Evolutionary conservation across 92 coral and sea anemone genomes (phyloP).

Genomic region (Zoanthus sociatus): DNA sequence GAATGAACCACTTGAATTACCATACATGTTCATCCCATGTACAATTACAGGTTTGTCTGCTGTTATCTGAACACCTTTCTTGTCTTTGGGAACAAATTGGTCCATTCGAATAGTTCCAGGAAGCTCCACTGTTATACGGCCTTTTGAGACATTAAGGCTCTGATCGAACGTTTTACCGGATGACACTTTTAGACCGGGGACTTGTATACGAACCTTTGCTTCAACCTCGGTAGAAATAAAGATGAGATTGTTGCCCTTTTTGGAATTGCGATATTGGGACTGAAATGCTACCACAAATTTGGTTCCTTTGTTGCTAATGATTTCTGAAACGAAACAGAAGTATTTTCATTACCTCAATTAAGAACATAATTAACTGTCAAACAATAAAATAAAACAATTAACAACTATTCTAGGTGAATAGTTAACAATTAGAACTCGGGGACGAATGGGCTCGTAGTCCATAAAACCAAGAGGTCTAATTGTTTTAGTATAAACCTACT

Average conservation of each 20-base stretch:
- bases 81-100: conserved; percentile 36
- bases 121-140: conserved; percentile 56
- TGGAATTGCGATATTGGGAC: conserved; percentile 38
- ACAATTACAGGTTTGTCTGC: conserved; percentile 77
- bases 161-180: conserved; percentile 2
- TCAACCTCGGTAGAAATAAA: conserved; percentile 71
- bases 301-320: conserved; percentile 67
- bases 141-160: conserved; percentile 35
- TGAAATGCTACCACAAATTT: conserved; percentile 77
- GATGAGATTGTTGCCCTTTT: conserved; percentile 50
- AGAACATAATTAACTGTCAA: too few relatives aligned
- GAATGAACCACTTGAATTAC: conserved; percentile 74
- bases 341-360: too few relatives aligned
- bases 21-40: conserved; percentile 61
- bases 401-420: too few relatives aligned
- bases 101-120: conserved; percentile 72
- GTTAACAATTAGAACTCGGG: too few relatives aligned
- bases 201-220: conserved; percentile 43
- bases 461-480: too few relatives aligned
- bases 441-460: too few relatives aligned
- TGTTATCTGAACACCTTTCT: conserved; percentile 77
- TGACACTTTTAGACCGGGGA: conserved; percentile 41
- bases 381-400: too few relatives aligned
- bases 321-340: conserved; percentile 31
- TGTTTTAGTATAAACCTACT: too few relatives aligned